These are phyloP conservation scores for Lagocephalus sceleratus DNA, from an alignment of 2,797 vertebrate genomes.

Conservation along the genomic window DNA sequence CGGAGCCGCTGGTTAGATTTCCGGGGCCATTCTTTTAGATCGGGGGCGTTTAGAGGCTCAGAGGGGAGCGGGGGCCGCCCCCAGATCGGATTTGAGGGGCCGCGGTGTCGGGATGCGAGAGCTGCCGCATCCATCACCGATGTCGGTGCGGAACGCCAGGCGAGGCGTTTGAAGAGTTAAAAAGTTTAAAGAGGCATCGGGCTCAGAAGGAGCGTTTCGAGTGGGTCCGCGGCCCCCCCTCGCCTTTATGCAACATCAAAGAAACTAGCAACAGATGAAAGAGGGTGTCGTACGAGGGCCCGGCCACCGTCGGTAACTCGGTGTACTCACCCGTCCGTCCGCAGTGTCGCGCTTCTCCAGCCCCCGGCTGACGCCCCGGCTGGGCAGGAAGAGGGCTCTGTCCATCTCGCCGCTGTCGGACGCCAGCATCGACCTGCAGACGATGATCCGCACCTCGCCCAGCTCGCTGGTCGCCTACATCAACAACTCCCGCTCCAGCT, in stretches of 20 bases:
- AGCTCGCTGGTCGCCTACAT: slow-evolving; percentile 96
- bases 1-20: slow-evolving; percentile 5
- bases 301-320: too few species aligned
- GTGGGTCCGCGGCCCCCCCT: too few species aligned
- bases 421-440: slow-evolving; percentile 93
- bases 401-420: slow-evolving; percentile 93
- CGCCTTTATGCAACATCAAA: too few species aligned
- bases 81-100: not conserved
- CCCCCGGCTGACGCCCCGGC: slow-evolving; percentile 84
- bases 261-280: too few species aligned
- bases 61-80: not conserved
- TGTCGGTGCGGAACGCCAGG: too few species aligned
- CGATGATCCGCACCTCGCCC: slow-evolving; percentile 95
- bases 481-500: slow-evolving; percentile 95
- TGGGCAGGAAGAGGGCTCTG: slow-evolving; percentile 89
- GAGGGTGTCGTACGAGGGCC: too few species aligned
- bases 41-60: slow-evolving; percentile 20
- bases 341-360: slow-evolving; percentile 91
- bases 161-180: too few species aligned
- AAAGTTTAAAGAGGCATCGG: too few species aligned
- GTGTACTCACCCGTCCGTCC: not conserved
- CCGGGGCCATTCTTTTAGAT: slow-evolving; percentile 26
- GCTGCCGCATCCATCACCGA: slow-evolving; percentile 7
- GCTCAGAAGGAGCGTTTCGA: too few species aligned
- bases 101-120: not conserved